phyloP scores from a whole-genome alignment of 2,888 invertebrate genomes.

The Sympetrum striolatum region DNA sequence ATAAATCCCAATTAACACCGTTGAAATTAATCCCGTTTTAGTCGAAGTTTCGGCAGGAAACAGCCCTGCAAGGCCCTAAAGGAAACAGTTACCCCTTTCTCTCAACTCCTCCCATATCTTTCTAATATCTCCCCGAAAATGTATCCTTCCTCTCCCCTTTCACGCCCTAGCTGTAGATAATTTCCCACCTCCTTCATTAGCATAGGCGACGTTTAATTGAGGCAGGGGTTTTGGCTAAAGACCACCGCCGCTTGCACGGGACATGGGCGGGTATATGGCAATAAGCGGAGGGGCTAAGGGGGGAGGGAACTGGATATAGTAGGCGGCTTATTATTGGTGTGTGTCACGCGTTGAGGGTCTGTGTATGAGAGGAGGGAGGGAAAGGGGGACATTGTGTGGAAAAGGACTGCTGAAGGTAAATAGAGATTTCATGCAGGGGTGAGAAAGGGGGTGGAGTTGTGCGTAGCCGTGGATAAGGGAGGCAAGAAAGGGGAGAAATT shows the following conservation, averaged over 20 bases:
- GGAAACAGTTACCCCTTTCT: background rate
- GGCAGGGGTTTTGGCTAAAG: background rate
- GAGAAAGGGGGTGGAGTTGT: constrained; percentile 30
- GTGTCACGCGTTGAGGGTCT: constrained; percentile 16
- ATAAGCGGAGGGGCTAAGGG: constrained; percentile 1
- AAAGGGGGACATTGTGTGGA: background rate
- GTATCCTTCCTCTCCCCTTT: background rate
- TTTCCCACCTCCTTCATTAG: constrained; percentile 18
- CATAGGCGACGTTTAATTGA: constrained; percentile 36
- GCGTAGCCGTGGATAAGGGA: background rate
- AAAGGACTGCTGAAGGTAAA: constrained; percentile 12
- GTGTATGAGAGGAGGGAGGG: background rate
- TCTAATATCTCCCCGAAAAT: background rate
- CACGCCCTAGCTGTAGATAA: background rate
- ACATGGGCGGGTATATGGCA: background rate
- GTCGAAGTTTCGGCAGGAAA: no score
- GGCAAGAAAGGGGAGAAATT: background rate
- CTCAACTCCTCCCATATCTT: background rate
- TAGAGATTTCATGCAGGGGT: constrained; percentile 37
- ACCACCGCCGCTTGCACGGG: background rate
- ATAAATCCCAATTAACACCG: no score
- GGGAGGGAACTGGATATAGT: constrained; percentile 18
- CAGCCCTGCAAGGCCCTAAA: no score
- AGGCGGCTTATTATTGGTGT: constrained; percentile 39
- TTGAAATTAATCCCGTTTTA: no score